A percentile compares a stretch with the other conserved stretches of the same genome.
These are phyloP conservation scores for Athrips mouffetella DNA, from an alignment of 2,888 invertebrate species.

Conservation along the genomic window DNA sequence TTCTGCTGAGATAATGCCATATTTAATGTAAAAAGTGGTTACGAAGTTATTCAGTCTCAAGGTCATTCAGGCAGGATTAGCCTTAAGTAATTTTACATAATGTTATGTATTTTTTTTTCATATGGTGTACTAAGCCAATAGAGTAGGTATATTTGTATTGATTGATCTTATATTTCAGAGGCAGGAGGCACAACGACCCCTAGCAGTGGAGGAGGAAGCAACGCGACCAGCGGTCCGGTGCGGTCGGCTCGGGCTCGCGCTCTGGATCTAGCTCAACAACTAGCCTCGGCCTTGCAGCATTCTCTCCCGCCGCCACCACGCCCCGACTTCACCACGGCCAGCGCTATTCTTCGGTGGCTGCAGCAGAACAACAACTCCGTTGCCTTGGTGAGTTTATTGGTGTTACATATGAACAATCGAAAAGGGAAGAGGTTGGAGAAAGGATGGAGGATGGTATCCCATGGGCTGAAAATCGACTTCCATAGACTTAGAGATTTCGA, in stretches of 20 bases:
- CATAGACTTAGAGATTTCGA: too few species aligned
- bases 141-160: too few species aligned
- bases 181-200: conserved; percentile 46
- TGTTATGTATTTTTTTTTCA: too few species aligned
- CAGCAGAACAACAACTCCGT: conserved; percentile 75
- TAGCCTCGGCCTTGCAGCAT: conserved; percentile 81
- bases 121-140: too few species aligned
- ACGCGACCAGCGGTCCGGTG: conserved; percentile 50
- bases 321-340: conserved; percentile 82
- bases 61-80: too few species aligned
- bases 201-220: conserved; percentile 42
- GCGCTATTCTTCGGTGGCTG: conserved; percentile 83
- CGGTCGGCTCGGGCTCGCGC: conserved; percentile 74
- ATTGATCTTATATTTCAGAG: conserved; percentile 38
- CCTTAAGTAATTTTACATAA: too few species aligned
- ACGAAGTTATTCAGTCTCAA: too few species aligned
- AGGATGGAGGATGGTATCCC: too few species aligned
- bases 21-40: too few species aligned
- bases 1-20: neutral
- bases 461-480: too few species aligned
- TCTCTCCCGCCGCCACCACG: conserved; percentile 81
- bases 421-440: too few species aligned
- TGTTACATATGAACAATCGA: too few species aligned
- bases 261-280: conserved; percentile 81
- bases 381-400: conserved; percentile 64